Evolutionary conservation across 2,888 invertebrate genomes (phyloP).

Genomic region (Anarsia innoxiella): DNA sequence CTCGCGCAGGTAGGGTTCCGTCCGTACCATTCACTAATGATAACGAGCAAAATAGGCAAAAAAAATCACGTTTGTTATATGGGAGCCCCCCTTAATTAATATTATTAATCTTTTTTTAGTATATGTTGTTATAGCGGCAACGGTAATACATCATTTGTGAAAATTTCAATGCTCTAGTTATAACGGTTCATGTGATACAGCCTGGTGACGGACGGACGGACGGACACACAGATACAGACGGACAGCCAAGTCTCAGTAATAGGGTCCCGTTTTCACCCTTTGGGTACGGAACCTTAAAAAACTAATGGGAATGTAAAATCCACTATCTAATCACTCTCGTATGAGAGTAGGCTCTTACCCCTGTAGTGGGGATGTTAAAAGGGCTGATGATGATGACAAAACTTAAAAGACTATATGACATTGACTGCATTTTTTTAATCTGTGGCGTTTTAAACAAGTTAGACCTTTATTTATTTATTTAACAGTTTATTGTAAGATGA

Average conservation of each 20-base stretch:
- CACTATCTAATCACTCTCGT: too few species aligned
- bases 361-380: too few species aligned
- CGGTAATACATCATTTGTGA: slow-evolving; percentile 1
- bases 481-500: too few species aligned
- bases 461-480: too few species aligned
- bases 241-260: not conserved
- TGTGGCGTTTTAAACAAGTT: too few species aligned
- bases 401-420: too few species aligned
- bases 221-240: not conserved
- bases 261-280: not conserved
- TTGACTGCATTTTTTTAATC: too few species aligned
- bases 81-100: not conserved
- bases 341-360: too few species aligned
- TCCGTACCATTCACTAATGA: not conserved
- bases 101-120: not conserved
- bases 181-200: not conserved
- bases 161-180: not conserved
- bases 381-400: too few species aligned
- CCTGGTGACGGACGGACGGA: not conserved
- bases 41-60: not conserved
- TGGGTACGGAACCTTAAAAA: not conserved
- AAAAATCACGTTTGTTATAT: not conserved
- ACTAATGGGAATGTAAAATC: too few species aligned
- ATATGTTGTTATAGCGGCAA: not conserved
- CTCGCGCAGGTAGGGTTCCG: too few species aligned